Evolutionary conservation across 1,140 invertebrate species (phyloP), one percentile per base, ranked within the genome.

Genomic region (Bathynomus jamesi): DNA sequence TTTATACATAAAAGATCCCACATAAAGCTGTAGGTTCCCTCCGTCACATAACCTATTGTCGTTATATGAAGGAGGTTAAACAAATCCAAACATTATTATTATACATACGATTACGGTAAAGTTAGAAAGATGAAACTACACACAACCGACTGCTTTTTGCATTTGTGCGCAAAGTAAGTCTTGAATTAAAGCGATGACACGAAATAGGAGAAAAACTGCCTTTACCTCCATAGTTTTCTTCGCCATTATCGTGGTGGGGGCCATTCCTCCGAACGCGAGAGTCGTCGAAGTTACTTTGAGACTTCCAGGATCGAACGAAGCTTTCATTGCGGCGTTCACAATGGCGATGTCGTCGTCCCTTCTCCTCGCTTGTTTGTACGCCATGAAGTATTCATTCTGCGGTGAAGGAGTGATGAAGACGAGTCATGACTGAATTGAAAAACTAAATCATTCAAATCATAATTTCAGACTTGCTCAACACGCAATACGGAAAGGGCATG

Each of bases 331-430:
- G 60, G 90, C 88, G 80, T 95, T 98, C 0, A 96, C 95, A 76
- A 98, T 96, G 11, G 95, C 92, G 78, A 97, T 97, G 81, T 98
- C 96, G 82, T 98, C 94, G 77, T 97, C 95, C 77, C 91, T 84
- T 70, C 96, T 84, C 79, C 90, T 90, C 0, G 95, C 89, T 86
- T 98, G 95, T 82, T 98, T 98, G 79, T 91, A 96, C 11, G 92
- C 92, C 76, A 89, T 85, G 79, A 96, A 89, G 81, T 88, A 89
- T 83, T 96, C 91, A 80, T 74, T 65, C 69, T 72, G 60, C 11
- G 29, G n/a, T 17, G 60, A 17, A 28, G 61, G 24, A 13, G 8
- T 4, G 25, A 7, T 17, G 10, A 62, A 4, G 8, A 17, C 3
- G 13, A 21, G n/a, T 28, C 3, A 17, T 4, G n/a, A 0, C 17